phyloP scores from a whole-genome alignment of 2,888 invertebrate genomes.

The Eustalomyia histrio region DNA sequence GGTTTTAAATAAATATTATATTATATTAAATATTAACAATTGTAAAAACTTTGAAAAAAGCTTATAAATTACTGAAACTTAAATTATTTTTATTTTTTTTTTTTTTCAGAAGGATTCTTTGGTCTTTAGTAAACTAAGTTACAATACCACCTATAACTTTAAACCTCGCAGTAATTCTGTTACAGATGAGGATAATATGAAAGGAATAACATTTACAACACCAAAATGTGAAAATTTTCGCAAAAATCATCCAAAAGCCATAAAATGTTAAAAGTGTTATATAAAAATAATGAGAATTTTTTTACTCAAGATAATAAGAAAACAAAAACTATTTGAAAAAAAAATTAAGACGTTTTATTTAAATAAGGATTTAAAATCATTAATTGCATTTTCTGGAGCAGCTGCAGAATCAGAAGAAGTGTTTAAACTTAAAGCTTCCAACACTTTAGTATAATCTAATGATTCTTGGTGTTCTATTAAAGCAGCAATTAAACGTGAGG shows the following conservation, averaged over 20 bases:
- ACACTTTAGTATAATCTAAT: slow-evolving; percentile 64
- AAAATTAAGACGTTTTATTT: slow-evolving; percentile 67
- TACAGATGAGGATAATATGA: slow-evolving; percentile 65
- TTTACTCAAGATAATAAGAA: too few relatives aligned
- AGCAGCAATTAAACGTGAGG: slow-evolving; percentile 87
- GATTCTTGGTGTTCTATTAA: slow-evolving; percentile 83
- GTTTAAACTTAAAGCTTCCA: slow-evolving; percentile 49
- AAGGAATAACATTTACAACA: slow-evolving; percentile 74
- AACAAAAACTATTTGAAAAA: slow-evolving; percentile 33
- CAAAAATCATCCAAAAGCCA: slow-evolving; percentile 76
- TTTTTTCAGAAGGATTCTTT: slow-evolving; percentile 75
- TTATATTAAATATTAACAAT: too few relatives aligned
- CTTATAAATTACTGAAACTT: too few relatives aligned
- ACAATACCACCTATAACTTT: slow-evolving; percentile 75
- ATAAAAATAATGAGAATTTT: slow-evolving; percentile 69
- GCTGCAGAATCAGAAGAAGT: background rate
- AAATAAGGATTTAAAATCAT: slow-evolving; percentile 74
- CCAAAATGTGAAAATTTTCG: slow-evolving; percentile 77
- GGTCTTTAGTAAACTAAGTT: slow-evolving; percentile 77
- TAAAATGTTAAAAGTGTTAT: slow-evolving; percentile 71
- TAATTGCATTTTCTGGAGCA: slow-evolving; percentile 61
- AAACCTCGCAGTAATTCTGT: slow-evolving; percentile 66
- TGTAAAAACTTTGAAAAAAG: too few relatives aligned
- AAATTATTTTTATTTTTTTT: too few relatives aligned
- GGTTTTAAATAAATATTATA: too few relatives aligned